A percentile compares a stretch with the other conserved stretches of the same genome.
phyloP scores from a whole-genome alignment of 2,797 vertebrate species.

The Hoplostethus atlanticus region DNA sequence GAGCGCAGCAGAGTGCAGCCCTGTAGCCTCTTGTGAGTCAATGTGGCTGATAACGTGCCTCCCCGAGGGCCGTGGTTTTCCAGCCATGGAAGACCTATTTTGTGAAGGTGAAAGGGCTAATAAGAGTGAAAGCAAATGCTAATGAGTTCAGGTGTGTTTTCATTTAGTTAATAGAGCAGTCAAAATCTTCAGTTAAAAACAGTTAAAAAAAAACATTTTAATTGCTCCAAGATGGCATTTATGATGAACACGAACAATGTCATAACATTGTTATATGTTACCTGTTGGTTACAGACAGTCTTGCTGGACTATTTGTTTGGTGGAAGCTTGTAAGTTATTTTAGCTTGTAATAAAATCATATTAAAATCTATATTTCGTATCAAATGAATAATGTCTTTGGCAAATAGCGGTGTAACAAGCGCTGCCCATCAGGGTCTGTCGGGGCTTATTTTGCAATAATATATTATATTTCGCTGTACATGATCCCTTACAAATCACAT shows the following conservation, averaged over 20 bases:
- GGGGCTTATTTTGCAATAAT: neutral
- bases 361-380: too few species aligned
- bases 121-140: conserved; percentile 39
- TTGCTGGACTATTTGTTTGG: too few species aligned
- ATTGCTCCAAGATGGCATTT: conserved; percentile 3
- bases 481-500: neutral
- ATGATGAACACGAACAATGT: neutral
- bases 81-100: conserved; percentile 38
- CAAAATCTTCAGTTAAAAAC: conserved; percentile 2
- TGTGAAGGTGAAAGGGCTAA: conserved; percentile 42
- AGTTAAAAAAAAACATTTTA: conserved; percentile 14
- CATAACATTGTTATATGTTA: neutral
- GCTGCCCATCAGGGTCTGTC: too few species aligned
- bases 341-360: neutral
- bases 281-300: neutral
- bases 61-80: conserved; percentile 22
- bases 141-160: conserved; percentile 53
- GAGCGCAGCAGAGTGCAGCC: conserved; percentile 39
- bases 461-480: too few species aligned
- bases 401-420: neutral
- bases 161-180: conserved; percentile 44
- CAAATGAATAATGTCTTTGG: neutral
- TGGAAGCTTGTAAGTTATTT: neutral
- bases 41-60: conserved; percentile 54
- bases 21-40: conserved; percentile 62